Evolutionary conservation across 1,140 invertebrate genomes (phyloP).

Genomic region (Penaeus vannamei): DNA sequence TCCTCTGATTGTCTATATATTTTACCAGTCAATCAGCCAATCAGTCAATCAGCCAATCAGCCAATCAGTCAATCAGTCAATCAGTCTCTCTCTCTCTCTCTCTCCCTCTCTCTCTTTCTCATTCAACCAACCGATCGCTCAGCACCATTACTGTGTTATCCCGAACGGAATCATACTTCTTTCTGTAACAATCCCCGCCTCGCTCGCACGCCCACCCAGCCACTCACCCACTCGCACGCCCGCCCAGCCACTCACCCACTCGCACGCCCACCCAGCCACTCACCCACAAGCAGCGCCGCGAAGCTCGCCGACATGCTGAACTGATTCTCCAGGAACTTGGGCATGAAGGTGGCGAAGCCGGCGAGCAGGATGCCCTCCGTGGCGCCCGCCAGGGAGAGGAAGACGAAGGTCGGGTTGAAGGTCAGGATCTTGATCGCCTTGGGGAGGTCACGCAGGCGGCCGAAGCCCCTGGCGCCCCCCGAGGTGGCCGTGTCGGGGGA

Average conservation of each 20-base stretch:
- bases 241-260: slow-evolving; percentile 71
- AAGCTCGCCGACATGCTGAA: slow-evolving; percentile 82
- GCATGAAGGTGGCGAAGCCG: slow-evolving; percentile 86
- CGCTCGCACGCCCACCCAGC: slow-evolving; percentile 64
- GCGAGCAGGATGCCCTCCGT: slow-evolving; percentile 84
- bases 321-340: slow-evolving; percentile 88
- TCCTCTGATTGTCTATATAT: no score
- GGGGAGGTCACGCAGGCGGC: slow-evolving; percentile 79
- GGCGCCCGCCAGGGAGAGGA: slow-evolving; percentile 84
- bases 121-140: no score
- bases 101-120: no score
- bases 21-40: no score
- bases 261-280: slow-evolving; percentile 72
- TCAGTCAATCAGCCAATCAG: no score
- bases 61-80: no score
- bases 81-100: no score
- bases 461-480: slow-evolving; percentile 73
- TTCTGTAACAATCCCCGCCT: no score
- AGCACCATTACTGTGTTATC: no score
- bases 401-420: slow-evolving; percentile 85
- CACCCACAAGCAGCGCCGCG: slow-evolving; percentile 84
- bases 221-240: slow-evolving; percentile 79
- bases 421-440: slow-evolving; percentile 79
- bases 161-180: no score
- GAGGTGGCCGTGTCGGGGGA: slow-evolving; percentile 18